These are phyloP conservation scores for Proales similis DNA, from an alignment of 1,140 invertebrate species.

Conservation along the genomic window DNA sequence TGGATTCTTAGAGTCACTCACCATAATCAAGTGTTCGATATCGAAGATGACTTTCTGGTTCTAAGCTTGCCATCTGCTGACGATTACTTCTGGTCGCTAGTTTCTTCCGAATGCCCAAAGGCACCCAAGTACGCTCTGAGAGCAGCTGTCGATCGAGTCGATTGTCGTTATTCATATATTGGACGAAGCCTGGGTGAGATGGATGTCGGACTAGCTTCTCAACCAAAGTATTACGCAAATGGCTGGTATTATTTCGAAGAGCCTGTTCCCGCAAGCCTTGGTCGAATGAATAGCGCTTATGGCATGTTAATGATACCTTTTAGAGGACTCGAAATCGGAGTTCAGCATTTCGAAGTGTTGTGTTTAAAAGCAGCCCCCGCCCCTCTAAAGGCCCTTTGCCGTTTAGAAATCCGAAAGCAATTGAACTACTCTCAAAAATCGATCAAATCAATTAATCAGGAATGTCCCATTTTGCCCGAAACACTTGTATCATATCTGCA, in stretches of 20 bases:
- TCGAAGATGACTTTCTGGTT: slow-evolving; percentile 7
- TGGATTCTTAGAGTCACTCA: slow-evolving; percentile 20
- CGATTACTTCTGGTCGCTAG: slow-evolving; percentile 6
- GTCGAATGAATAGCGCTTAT: not conserved
- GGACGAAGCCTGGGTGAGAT: not conserved
- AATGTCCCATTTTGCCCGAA: not conserved
- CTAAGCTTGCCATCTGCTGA: not conserved
- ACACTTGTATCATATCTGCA: slow-evolving; percentile 1
- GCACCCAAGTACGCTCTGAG: slow-evolving; percentile 5
- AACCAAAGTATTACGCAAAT: slow-evolving; percentile 18
- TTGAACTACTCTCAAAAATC: slow-evolving; percentile 20
- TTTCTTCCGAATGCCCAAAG: not conserved
- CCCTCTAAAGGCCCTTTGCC: not conserved
- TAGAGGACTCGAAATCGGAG: slow-evolving; percentile 14
- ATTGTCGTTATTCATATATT: slow-evolving; percentile 3
- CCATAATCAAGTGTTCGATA: not conserved
- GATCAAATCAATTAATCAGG: slow-evolving; percentile 3
- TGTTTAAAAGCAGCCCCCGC: slow-evolving; percentile 22
- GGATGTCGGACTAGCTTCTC: slow-evolving; percentile 7
- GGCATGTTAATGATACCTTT: slow-evolving; percentile 1
- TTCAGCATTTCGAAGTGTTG: not conserved
- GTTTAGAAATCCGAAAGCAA: not conserved
- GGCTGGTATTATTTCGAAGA: slow-evolving; percentile 9
- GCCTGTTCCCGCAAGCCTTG: not conserved
- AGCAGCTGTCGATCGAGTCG: not conserved